These are phyloP conservation scores for Saccopteryx leptura DNA, from an alignment of 2,113 vertebrate genomes.

Conservation along the genomic window DNA sequence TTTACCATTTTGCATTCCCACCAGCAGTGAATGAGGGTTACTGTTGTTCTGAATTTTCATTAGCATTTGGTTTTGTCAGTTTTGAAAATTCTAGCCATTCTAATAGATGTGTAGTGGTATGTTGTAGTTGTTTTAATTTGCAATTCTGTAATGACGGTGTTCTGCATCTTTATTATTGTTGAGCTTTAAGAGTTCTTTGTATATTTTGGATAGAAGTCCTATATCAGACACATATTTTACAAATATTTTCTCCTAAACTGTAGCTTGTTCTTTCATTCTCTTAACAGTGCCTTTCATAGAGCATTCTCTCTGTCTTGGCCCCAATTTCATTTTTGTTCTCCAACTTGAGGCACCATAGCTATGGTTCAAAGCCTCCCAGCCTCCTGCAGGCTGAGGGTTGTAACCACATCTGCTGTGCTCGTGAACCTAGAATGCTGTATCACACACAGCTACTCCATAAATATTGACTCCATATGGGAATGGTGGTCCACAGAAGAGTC, in stretches of 20 bases:
- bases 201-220: too few relatives aligned
- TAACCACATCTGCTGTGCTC: not conserved
- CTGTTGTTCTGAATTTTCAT: too few relatives aligned
- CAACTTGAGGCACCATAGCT: not conserved
- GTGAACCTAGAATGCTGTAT: not conserved
- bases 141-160: not conserved
- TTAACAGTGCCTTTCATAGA: not conserved
- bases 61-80: too few relatives aligned
- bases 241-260: not conserved
- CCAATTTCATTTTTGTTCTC: not conserved
- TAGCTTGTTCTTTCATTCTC: not conserved
- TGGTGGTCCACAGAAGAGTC: not conserved
- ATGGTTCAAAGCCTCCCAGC: not conserved
- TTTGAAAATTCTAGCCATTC: not conserved
- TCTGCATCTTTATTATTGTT: not conserved
- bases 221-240: not conserved
- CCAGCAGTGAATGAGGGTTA: too few relatives aligned
- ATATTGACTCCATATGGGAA: not conserved
- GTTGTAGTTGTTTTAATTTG: slow-evolving; percentile 6
- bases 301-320: not conserved
- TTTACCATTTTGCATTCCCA: too few relatives aligned
- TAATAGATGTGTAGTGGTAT: not conserved
- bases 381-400: not conserved
- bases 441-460: not conserved
- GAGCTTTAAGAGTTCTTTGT: not conserved